Percentiles rank a stretch among this genome's conserved stretches.
Conservation (phyloP, 2,888 invertebrate genomes). For the Caenorhabditis sp. region DNA sequence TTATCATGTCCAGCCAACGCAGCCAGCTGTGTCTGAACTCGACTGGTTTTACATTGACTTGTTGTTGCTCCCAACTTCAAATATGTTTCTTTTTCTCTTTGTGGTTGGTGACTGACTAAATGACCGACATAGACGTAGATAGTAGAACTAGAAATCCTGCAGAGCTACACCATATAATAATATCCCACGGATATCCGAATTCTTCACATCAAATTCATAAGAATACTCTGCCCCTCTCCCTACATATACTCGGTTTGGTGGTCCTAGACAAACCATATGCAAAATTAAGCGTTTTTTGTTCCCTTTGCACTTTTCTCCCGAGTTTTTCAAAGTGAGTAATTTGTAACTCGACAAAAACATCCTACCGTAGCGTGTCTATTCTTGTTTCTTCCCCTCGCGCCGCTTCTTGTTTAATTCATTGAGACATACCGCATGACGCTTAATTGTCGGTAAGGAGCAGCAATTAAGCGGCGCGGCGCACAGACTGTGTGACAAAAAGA, state of each 20-base stretch:
- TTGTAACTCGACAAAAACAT: constrained; percentile 5
- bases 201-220: constrained; percentile 53
- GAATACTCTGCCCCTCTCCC: too few species aligned
- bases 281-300: too few species aligned
- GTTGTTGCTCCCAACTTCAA: not conserved
- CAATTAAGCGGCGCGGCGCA: constrained; percentile 35
- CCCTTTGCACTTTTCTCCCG: too few species aligned
- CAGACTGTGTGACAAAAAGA: constrained; percentile 16
- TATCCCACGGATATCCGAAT: constrained; percentile 61
- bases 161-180: constrained; percentile 50
- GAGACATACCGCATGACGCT: constrained; percentile 48
- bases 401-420: constrained; percentile 44
- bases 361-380: constrained; percentile 12
- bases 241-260: too few species aligned
- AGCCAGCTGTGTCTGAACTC: constrained; percentile 30
- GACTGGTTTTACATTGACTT: constrained; percentile 37
- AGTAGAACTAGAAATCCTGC: constrained; percentile 42
- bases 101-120: constrained; percentile 16
- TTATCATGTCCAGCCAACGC: constrained; percentile 45
- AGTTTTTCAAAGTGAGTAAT: constrained; percentile 13
- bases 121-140: constrained; percentile 10
- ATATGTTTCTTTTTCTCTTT: constrained; percentile 22
- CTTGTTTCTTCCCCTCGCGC: not conserved
- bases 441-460: constrained; percentile 58
- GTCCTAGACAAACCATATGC: constrained; percentile 23